Evolutionary conservation across 2,113 vertebrate species (phyloP), one percentile per base, ranked within the genome.

Genomic region (Larimichthys crocea): DNA sequence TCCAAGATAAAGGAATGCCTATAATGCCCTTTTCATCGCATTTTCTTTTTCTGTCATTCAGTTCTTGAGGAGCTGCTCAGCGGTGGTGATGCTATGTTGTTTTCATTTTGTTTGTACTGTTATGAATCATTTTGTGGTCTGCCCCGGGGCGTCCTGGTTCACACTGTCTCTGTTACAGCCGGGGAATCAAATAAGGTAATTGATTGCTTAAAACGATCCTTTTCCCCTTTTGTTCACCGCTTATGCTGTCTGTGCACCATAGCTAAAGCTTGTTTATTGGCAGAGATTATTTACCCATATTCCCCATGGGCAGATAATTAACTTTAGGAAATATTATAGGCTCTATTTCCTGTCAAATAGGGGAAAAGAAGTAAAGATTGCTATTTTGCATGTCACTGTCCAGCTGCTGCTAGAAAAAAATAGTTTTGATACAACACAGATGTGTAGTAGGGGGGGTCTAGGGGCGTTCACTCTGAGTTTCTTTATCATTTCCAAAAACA

Each of bases 181-280:
- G 5, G 60, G 56, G 46, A 87, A 83, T 88, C 80, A 85, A 84
- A 81, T 79, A 55, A 88, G 70, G 56, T 87, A 86, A 89, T 83
- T 83, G 79, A 86, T 88, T 85, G 60, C 46, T 62, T 70, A 61
- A 84, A 84, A 85, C 82, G 31, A 74, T 90, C 53, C 40, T 71
- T 80, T 75, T 48, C 72, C 76, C 64, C 14, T 73, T 70, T 79
- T 81, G 60, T 72, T 76, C 16, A 9, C 35, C 3, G 42, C 55
- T 56, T 48, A 55, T 16, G 9, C n/a, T 76, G 72, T 81, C 29
- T 74, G 73, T 62, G 20, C 40, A 52, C 68, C 44, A 24, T 4
- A 77, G 72, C 57, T n/a, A 55, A 53, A 76, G 56, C 35, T 64
- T 63, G 22, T 77, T 70, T 83, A 80, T 67, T 40, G 49, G 69